Evolutionary conservation across 2,113 vertebrate species (phyloP).

Genomic region (Oceanites oceanicus): DNA sequence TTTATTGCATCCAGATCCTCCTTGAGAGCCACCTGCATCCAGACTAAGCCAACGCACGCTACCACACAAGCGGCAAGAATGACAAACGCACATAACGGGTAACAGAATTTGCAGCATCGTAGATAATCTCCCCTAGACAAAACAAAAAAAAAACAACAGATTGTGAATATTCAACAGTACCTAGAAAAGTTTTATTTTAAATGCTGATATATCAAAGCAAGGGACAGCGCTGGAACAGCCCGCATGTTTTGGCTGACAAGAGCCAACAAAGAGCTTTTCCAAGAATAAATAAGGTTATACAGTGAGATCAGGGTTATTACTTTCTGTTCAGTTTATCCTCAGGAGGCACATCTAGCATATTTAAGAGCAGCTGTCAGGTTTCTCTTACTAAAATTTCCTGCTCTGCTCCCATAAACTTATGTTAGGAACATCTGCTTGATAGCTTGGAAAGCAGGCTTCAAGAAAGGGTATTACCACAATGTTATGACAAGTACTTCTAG

Average conservation of each 20-base stretch:
- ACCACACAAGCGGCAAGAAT: slow-evolving; percentile 91
- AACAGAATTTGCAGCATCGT: slow-evolving; percentile 92
- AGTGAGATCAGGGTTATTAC: not conserved
- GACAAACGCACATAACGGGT: slow-evolving; percentile 90
- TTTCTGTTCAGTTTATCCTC: not conserved
- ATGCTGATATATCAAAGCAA: not conserved
- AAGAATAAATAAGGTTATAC: not conserved
- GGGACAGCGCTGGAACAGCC: rapidly evolving
- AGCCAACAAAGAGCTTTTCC: not conserved
- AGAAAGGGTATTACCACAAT: not conserved
- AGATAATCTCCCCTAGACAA: slow-evolving; percentile 81
- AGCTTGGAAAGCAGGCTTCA: not conserved
- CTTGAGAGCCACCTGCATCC: slow-evolving; percentile 98
- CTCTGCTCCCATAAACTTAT: not conserved
- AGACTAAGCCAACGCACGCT: slow-evolving; percentile 91
- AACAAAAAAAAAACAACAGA: not conserved
- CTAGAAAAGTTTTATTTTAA: not conserved
- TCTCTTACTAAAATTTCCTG: not conserved
- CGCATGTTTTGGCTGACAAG: not conserved
- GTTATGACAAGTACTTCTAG: not conserved
- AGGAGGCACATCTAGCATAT: not conserved
- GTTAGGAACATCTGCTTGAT: not conserved
- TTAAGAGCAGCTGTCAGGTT: not conserved
- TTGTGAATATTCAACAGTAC: not conserved
- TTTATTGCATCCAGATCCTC: slow-evolving; percentile 92